Percentiles rank a stretch among this genome's conserved stretches.
Conservation (phyloP, 2,113 vertebrate species). For the Morphnarchus princeps region DNA sequence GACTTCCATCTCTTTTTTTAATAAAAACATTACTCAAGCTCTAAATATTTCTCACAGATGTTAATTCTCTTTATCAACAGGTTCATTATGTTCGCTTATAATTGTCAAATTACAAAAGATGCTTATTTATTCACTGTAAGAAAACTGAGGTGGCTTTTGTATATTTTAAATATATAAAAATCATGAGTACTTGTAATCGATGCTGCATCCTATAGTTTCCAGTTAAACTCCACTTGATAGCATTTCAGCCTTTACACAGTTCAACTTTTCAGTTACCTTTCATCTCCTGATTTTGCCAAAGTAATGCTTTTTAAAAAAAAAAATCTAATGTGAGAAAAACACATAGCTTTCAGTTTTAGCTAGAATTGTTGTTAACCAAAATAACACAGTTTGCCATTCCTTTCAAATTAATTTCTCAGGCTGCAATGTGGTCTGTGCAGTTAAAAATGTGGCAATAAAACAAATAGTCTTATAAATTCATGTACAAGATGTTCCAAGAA, state of each 20-base stretch:
- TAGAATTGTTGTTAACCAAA: background rate
- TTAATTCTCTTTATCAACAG: background rate
- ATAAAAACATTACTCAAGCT: background rate
- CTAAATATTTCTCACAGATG: background rate
- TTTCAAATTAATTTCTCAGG: background rate
- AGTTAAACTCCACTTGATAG: background rate
- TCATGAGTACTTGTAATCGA: background rate
- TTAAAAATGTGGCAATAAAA: conserved; percentile 29
- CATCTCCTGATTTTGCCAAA: background rate
- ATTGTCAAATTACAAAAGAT: background rate
- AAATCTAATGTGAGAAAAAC: background rate
- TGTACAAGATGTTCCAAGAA: conserved; percentile 51
- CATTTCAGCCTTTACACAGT: background rate
- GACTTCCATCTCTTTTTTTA: background rate
- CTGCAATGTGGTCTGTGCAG: background rate
- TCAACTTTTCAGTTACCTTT: background rate
- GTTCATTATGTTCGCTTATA: background rate
- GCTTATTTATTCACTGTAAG: background rate
- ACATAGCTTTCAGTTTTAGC: background rate
- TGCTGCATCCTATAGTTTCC: background rate
- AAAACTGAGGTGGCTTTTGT: background rate
- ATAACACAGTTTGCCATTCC: background rate
- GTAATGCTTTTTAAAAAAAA: background rate
- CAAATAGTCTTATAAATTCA: conserved; percentile 41
- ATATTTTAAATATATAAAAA: background rate